Percentiles rank a stretch among this genome's conserved stretches.
These are phyloP conservation scores for Crotophaga sulcirostris DNA, from an alignment of 2,113 vertebrate genomes.

Conservation along the genomic window DNA sequence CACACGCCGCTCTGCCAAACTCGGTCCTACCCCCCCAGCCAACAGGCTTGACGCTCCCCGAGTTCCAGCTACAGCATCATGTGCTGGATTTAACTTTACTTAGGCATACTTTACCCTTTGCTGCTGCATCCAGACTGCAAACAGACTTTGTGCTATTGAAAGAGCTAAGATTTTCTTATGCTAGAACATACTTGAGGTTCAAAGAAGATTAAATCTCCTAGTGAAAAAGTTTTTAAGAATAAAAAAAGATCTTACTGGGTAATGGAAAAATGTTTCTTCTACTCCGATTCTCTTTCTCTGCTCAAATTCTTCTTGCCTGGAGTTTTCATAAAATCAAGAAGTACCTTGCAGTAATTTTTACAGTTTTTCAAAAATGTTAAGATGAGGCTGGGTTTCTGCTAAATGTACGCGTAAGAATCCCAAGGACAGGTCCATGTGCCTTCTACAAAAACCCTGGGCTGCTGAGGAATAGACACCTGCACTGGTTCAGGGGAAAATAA, in stretches of 20 bases:
- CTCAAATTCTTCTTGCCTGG: neutral
- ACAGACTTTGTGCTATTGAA: neutral
- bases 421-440: neutral
- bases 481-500: neutral
- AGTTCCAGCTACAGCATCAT: conserved; percentile 53
- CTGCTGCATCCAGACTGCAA: conserved; percentile 46
- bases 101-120: conserved; percentile 54
- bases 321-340: conserved; percentile 38
- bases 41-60: conserved; percentile 14
- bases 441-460: neutral
- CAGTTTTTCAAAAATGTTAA: neutral
- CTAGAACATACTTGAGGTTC: conserved; percentile 25
- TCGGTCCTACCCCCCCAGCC: neutral
- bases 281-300: neutral
- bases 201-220: neutral
- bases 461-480: neutral
- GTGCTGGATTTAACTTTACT: conserved; percentile 60
- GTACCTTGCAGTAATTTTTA: neutral
- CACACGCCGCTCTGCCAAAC: neutral
- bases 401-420: neutral
- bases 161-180: neutral
- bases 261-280: conserved; percentile 29
- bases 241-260: neutral
- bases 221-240: neutral
- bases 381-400: neutral